Evolutionary conservation across 2,888 invertebrate species (phyloP).

Genomic region (Conops quadrifasciatus): DNA sequence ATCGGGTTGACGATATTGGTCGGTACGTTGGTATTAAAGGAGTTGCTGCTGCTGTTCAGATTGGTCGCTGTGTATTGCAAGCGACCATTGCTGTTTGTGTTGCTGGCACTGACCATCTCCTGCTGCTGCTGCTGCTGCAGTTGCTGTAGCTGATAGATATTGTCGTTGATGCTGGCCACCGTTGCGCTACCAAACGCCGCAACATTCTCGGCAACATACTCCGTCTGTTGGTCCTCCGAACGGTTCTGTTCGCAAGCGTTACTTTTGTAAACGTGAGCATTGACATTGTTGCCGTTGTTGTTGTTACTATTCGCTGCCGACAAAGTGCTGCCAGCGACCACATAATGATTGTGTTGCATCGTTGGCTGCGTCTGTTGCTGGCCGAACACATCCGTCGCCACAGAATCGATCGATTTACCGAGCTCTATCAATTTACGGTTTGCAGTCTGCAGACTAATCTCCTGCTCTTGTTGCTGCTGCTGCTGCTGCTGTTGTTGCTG

Average conservation of each 20-base stretch:
- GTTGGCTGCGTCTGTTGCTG: conserved; percentile 33
- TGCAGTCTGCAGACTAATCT: not conserved
- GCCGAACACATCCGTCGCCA: not conserved
- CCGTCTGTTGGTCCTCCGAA: conserved; percentile 4
- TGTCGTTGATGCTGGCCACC: not conserved
- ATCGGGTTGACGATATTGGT: conserved; percentile 79
- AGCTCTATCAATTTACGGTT: conserved; percentile 16
- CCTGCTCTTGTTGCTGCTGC: conserved; percentile 26
- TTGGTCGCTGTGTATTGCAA: conserved; percentile 47
- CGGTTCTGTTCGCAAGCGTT: no score
- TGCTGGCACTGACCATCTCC: conserved; percentile 30
- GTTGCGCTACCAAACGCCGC: not conserved
- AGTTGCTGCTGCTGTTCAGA: conserved; percentile 39
- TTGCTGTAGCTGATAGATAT: conserved; percentile 25
- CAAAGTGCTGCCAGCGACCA: not conserved
- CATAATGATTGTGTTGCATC: conserved; percentile 20
- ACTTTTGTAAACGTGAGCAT: no score
- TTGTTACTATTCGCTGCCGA: conserved; percentile 33
- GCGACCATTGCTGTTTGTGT: conserved; percentile 41
- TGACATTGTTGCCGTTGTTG: conserved; percentile 43
- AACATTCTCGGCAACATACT: not conserved
- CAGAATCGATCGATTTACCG: not conserved
- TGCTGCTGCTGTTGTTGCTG: conserved; percentile 37
- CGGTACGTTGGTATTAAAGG: conserved; percentile 70
- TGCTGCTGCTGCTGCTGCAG: conserved; percentile 1